Conservation (phyloP, 2,797 vertebrate genomes). For the Choloepus didactylus region DNA sequence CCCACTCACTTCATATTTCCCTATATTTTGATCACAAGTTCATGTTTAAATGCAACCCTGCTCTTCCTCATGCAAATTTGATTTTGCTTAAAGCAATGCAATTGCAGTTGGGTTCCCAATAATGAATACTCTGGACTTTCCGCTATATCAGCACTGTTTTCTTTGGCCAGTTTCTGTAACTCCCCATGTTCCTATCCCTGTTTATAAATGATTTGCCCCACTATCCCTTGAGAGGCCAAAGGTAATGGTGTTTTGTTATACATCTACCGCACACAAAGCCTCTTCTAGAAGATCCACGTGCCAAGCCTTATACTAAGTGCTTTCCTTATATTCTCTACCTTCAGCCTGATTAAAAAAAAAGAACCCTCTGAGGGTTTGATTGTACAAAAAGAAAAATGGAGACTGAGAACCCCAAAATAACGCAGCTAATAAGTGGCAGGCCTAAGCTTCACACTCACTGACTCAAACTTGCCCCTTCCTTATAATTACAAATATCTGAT, state of each 20-base stretch:
- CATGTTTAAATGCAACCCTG: not conserved
- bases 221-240: not conserved
- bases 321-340: conserved; percentile 4
- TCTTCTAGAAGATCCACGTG: not conserved
- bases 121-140: not conserved
- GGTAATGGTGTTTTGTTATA: not conserved
- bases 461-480: not conserved
- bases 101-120: not conserved
- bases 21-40: not conserved
- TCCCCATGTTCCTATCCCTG: not conserved
- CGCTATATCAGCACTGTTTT: no score
- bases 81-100: not conserved
- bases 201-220: not conserved
- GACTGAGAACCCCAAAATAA: not conserved
- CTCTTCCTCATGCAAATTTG: not conserved
- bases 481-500: not conserved
- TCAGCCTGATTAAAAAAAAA: not conserved
- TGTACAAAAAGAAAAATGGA: not conserved
- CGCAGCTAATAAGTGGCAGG: not conserved
- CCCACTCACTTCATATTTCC: not conserved
- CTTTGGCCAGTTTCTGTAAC: not conserved
- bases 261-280: not conserved
- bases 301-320: not conserved
- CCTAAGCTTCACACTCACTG: not conserved
- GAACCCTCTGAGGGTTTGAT: not conserved